These are phyloP conservation scores for Circaetus gallicus DNA, from an alignment of 2,113 vertebrate species.

Conservation along the genomic window DNA sequence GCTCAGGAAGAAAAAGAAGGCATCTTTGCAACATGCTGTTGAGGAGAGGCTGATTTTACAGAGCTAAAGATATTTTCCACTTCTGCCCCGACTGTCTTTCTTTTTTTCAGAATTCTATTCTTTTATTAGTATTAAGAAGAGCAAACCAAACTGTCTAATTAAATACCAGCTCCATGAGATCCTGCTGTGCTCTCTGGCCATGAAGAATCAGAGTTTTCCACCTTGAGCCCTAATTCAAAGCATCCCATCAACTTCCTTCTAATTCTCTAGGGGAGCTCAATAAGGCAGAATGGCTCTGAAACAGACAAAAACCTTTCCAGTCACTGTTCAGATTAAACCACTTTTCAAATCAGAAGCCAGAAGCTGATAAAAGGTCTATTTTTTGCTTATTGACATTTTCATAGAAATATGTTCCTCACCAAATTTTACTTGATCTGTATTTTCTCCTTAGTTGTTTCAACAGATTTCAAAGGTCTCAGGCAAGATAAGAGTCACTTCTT, in stretches of 20 bases:
- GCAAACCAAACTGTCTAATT: not conserved
- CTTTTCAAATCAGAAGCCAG: not conserved
- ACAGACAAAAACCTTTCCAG: not conserved
- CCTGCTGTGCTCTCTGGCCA: not conserved
- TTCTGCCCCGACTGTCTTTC: not conserved
- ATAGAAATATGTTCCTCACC: not conserved
- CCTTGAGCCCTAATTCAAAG: not conserved
- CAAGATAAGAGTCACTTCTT: not conserved
- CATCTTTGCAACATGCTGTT: not conserved
- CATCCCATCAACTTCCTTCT: not conserved
- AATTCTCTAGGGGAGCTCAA: not conserved
- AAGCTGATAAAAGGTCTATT: not conserved
- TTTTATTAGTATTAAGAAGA: not conserved
- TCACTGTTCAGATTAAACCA: not conserved
- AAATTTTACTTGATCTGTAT: not conserved
- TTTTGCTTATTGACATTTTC: not conserved
- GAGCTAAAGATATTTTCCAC: not conserved
- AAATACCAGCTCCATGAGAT: not conserved
- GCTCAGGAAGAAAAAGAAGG: not conserved
- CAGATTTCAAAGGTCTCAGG: not conserved
- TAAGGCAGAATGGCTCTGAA: not conserved
- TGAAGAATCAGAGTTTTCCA: not conserved
- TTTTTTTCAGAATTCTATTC: not conserved
- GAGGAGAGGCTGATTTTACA: not conserved
- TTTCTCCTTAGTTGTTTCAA: not conserved